phyloP scores from a whole-genome alignment of 1,140 invertebrate species.

The Contarinia nasturtii region DNA sequence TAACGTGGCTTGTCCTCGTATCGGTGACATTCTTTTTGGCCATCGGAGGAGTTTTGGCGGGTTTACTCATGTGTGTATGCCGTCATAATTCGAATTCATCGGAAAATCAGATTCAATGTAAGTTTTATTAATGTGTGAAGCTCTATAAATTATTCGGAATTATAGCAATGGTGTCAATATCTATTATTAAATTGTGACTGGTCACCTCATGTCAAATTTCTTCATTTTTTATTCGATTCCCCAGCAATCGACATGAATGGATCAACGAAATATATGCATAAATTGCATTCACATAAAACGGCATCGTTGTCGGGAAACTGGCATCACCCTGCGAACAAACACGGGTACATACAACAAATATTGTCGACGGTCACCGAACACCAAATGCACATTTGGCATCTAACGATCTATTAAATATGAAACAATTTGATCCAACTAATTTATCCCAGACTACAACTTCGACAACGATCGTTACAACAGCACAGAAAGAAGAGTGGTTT shows the following conservation, averaged over 20 bases:
- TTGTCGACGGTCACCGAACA: constrained; percentile 24
- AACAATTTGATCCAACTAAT: constrained; percentile 25
- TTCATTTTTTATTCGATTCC: background rate
- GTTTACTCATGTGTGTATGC: constrained; percentile 53
- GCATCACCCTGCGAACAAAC: constrained; percentile 78
- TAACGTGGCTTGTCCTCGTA: constrained; percentile 51
- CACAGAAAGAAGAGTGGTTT: constrained; percentile 51
- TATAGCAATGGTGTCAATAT: too few relatives aligned
- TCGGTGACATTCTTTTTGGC: constrained; percentile 45
- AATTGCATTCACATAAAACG: constrained; percentile 23
- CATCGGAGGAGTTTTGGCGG: constrained; percentile 40
- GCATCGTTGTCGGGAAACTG: constrained; percentile 64
- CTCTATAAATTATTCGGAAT: too few relatives aligned
- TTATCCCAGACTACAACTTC: constrained; percentile 13
- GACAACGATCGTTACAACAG: constrained; percentile 12
- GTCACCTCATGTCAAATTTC: background rate
- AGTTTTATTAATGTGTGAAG: too few relatives aligned
- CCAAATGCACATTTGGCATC: constrained; percentile 26
- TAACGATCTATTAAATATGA: constrained; percentile 16
- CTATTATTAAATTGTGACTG: background rate
- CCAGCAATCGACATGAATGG: constrained; percentile 61
- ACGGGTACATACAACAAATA: constrained; percentile 37
- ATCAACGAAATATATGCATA: constrained; percentile 40
- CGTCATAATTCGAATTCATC: constrained; percentile 16
- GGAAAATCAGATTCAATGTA: background rate